Evolutionary conservation across 2,113 vertebrate genomes (phyloP).

Genomic region (Phylloscopus trochiloides): DNA sequence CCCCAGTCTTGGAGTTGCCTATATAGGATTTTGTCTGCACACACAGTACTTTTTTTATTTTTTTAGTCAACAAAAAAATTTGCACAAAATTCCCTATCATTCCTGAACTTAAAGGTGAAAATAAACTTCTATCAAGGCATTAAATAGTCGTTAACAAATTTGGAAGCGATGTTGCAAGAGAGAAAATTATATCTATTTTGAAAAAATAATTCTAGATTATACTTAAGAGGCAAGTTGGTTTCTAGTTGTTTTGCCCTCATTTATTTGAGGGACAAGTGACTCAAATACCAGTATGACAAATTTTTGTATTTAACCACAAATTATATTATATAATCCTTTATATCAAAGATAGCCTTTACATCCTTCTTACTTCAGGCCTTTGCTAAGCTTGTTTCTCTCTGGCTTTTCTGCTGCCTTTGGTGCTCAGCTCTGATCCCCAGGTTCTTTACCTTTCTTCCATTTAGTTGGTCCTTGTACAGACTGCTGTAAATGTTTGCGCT

Average conservation of each 20-base stretch:
- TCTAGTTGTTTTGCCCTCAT: not conserved
- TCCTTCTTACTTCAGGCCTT: not conserved
- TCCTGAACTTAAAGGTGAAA: not conserved
- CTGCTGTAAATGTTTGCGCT: not conserved
- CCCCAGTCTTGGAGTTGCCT: not conserved
- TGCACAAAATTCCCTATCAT: not conserved
- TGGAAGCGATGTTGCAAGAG: not conserved
- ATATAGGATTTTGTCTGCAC: not conserved
- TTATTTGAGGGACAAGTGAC: not conserved
- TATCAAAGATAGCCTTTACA: not conserved
- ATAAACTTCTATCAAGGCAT: not conserved
- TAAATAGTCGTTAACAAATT: not conserved
- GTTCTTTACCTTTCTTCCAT: not conserved
- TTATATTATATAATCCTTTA: not conserved
- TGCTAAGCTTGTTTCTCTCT: not conserved
- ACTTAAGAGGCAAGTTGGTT: not conserved
- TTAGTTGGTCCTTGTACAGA: not conserved
- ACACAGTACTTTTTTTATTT: rapidly evolving
- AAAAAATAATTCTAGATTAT: not conserved
- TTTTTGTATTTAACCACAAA: not conserved
- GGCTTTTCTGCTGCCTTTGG: not conserved
- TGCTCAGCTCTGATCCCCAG: not conserved
- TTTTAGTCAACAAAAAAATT: not conserved
- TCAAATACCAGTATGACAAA: not conserved
- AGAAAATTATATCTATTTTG: not conserved